Evolutionary conservation across 2,113 vertebrate species (phyloP).

Genomic region (Andinoacara biseriatus): DNA sequence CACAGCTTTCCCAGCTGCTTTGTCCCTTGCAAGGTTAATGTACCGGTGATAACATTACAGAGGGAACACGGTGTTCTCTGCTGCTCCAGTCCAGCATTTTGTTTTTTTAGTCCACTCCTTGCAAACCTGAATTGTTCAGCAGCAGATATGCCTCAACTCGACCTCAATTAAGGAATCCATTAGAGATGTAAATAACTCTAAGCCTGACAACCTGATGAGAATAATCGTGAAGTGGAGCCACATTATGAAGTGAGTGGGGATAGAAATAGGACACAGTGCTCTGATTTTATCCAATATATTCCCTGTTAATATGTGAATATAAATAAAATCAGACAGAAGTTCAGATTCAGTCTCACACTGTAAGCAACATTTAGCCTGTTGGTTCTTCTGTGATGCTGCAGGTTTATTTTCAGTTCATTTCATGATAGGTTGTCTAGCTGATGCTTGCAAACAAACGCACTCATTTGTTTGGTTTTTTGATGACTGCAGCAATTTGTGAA

Average conservation of each 20-base stretch:
- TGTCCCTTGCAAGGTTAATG: slow-evolving; percentile 65
- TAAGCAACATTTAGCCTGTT: no score
- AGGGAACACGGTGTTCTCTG: background rate
- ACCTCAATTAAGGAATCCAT: slow-evolving; percentile 75
- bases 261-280: background rate
- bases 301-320: background rate
- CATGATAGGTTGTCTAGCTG: background rate
- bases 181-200: slow-evolving; percentile 72
- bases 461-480: background rate
- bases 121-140: slow-evolving; percentile 6
- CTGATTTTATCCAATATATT: slow-evolving; percentile 24
- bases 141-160: slow-evolving; percentile 51
- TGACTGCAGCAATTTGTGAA: slow-evolving; percentile 2
- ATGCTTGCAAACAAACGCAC: background rate
- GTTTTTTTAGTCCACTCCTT: background rate
- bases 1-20: slow-evolving; percentile 45
- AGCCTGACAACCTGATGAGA: slow-evolving; percentile 59
- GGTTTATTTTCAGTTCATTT: background rate
- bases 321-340: background rate
- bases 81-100: background rate
- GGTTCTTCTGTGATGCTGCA: background rate
- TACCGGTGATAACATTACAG: slow-evolving; percentile 29
- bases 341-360: no score
- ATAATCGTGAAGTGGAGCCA: slow-evolving; percentile 48
- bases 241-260: slow-evolving; percentile 18